phyloP scores from a whole-genome alignment of 2,888 invertebrate genomes.

The Cantharis lateralis region DNA sequence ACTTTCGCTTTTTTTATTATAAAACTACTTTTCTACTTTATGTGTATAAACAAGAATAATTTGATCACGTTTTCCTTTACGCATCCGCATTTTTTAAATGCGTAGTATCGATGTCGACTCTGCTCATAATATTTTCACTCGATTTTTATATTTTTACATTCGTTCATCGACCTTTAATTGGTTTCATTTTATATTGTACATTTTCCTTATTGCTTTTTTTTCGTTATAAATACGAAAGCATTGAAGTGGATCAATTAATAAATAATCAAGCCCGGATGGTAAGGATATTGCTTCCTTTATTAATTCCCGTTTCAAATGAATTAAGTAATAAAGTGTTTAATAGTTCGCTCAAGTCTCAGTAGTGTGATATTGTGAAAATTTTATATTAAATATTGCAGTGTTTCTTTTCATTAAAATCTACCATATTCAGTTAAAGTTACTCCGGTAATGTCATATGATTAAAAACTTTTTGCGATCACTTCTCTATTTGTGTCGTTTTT shows the following conservation, averaged over 20 bases:
- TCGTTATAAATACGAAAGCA: not conserved
- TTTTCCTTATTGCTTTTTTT: not conserved
- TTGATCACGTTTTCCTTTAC: not conserved
- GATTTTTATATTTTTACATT: not conserved
- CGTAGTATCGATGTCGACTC: not conserved
- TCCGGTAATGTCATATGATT: too few relatives aligned
- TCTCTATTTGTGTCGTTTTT: too few relatives aligned
- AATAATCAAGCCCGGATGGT: not conserved
- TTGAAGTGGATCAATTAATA: not conserved
- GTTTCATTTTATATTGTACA: not conserved
- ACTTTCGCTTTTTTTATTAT: not conserved
- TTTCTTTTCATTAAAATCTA: not conserved
- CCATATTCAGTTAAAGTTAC: too few relatives aligned
- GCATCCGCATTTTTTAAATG: not conserved
- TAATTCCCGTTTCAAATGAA: not conserved
- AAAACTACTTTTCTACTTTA: not conserved
- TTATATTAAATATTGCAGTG: not conserved
- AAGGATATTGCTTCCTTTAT: not conserved
- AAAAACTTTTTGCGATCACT: too few relatives aligned
- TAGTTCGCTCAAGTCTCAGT: too few relatives aligned
- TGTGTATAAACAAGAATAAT: not conserved
- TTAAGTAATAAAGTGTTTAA: not conserved
- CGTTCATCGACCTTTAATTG: not conserved
- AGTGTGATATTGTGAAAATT: not conserved
- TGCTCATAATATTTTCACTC: not conserved